Evolutionary conservation across 2,888 invertebrate genomes (phyloP), one percentile per base, ranked within the genome.

Genomic region (Limnephilus auricula): DNA sequence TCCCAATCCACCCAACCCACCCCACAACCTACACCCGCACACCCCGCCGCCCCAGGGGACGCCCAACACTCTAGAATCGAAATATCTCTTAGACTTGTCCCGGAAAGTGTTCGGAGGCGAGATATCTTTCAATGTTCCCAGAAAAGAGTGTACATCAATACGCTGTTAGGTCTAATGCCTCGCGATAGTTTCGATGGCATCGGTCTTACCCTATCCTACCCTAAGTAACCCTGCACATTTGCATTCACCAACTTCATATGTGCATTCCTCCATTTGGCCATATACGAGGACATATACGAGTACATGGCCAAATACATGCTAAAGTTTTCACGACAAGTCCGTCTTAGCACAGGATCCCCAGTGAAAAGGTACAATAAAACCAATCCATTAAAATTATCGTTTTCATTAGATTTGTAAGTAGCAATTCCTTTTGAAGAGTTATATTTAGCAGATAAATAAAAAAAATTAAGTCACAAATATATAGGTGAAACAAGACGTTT

Each of bases 21-120:
- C 18, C 40, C 13, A 2, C 18, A 18, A n/a, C 65, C 65, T 25
- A 9, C 65, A n/a, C 65, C 65, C 18, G 5, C 89, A 79, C 89
- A n/a, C 65, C 84, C 78, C 87, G 15, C 78, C 78, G 87, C 78
- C 90, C 93, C 89, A 89, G 79, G 91, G 93, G 92, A 91, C 90
- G 89, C 45, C 84, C 89, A 91, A 92, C 92, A 91, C 91, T 92
- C 93, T 87, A 88, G 91, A 91, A 91, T 90, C 90, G 91, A 91
- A 91, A 92, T 92, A 91, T 90, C 92, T 91, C 90, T 34, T 65
- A 50, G 87, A 87, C 87, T 45, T 87, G 80, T 82, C 89, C 79
- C 89, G 79, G 89, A 34, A 80, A 82, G 83, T 89, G 78, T 88
- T 79, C 65, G 90, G 34, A 65, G 84, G 45, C 65, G 91, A 90